A percentile compares a stretch with the other conserved stretches of the same genome.
These are phyloP conservation scores for Tanytarsus gracilentus DNA, from an alignment of 2,888 invertebrate species.

Conservation along the genomic window DNA sequence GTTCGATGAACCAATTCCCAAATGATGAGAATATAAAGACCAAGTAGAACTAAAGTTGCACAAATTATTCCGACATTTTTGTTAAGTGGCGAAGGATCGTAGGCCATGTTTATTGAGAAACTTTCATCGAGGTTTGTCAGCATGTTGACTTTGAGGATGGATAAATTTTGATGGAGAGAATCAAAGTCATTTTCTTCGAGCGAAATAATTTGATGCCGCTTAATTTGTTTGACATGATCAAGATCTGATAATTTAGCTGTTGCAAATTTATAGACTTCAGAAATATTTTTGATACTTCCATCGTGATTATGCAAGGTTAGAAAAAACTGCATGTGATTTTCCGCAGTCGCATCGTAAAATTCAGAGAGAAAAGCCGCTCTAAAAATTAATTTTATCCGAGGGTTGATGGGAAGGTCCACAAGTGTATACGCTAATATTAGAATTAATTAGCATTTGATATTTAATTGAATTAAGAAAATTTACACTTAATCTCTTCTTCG, in stretches of 20 bases:
- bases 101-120: constrained; percentile 43
- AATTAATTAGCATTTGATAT: neutral
- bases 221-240: neutral
- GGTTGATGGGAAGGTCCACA: constrained; percentile 34
- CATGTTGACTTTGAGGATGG: constrained; percentile 12
- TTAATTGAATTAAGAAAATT: neutral
- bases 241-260: neutral
- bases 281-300: neutral
- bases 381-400: constrained; percentile 43
- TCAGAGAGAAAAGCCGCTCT: constrained; percentile 48
- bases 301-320: neutral
- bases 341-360: neutral
- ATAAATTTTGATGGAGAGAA: neutral
- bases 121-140: constrained; percentile 4
- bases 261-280: neutral
- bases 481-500: constrained; percentile 41
- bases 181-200: neutral
- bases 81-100: constrained; percentile 52
- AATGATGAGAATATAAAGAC: constrained; percentile 64
- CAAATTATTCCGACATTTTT: constrained; percentile 56
- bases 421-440: constrained; percentile 33
- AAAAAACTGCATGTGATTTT: neutral
- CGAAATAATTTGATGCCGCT: neutral
- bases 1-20: constrained; percentile 66
- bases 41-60: constrained; percentile 54